phyloP scores from a whole-genome alignment of 2,888 invertebrate genomes.

The Calliscelio sp. region DNA sequence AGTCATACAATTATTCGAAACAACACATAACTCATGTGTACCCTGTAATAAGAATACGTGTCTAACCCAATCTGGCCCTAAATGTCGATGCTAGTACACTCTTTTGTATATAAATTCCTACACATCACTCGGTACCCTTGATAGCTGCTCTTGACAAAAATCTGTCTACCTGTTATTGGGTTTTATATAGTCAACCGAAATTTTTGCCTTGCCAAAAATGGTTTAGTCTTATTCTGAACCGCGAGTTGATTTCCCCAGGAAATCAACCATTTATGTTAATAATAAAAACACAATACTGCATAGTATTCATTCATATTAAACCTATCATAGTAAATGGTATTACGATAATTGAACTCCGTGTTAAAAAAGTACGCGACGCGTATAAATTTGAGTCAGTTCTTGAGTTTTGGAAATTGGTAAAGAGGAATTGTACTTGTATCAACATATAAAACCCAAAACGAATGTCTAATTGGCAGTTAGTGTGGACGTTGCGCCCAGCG shows the following conservation, averaged over 20 bases:
- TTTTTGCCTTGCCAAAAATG: background rate
- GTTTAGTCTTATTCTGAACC: slow-evolving; percentile 3
- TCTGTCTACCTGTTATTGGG: slow-evolving; percentile 80
- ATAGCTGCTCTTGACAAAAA: slow-evolving; percentile 83
- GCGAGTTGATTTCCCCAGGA: slow-evolving; percentile 45
- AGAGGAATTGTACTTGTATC: slow-evolving; percentile 10
- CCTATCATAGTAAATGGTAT: too few species aligned
- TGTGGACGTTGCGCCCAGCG: slow-evolving; percentile 85
- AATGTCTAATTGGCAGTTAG: slow-evolving; percentile 84
- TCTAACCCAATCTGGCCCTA: slow-evolving; percentile 80
- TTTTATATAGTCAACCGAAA: slow-evolving; percentile 79
- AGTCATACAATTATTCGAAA: slow-evolving; percentile 78
- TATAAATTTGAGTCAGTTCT: slow-evolving; percentile 40
- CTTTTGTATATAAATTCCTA: slow-evolving; percentile 44
- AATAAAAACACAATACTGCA: slow-evolving; percentile 32
- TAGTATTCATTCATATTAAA: slow-evolving; percentile 12
- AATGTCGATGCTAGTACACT: slow-evolving; percentile 77
- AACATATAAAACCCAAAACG: slow-evolving; percentile 82
- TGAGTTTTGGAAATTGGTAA: slow-evolving; percentile 23
- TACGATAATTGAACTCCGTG: too few species aligned
- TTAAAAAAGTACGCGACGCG: slow-evolving; percentile 3
- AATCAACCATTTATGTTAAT: background rate
- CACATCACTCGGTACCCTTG: slow-evolving; percentile 42
- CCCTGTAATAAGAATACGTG: slow-evolving; percentile 81
- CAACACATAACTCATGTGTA: slow-evolving; percentile 80